phyloP scores from a whole-genome alignment of 2,113 vertebrate genomes.

The Neolamprologus brichardi region DNA sequence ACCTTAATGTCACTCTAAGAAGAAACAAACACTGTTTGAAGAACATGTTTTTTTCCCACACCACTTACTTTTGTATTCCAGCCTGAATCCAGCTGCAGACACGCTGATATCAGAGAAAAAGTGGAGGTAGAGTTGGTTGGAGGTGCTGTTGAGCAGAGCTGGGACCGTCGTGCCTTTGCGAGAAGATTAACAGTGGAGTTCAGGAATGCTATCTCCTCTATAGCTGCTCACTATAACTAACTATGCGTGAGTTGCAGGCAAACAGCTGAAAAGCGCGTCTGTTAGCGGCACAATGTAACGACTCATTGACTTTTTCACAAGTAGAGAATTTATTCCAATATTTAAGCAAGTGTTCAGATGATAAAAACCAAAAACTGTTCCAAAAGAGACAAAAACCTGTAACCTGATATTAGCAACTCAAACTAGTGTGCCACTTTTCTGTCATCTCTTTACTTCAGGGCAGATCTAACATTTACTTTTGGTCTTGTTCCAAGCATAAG shows the following conservation, averaged over 20 bases:
- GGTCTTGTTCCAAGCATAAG: conserved; percentile 1
- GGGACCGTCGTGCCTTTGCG: conserved; percentile 88
- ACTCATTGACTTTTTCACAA: not conserved
- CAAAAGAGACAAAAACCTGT: not conserved
- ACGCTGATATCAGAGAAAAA: conserved; percentile 99
- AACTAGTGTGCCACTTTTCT: not conserved
- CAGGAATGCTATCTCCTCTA: conserved; percentile 7
- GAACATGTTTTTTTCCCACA: not conserved
- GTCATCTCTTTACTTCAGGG: not conserved
- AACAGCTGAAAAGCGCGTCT: not conserved
- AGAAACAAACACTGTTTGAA: not conserved
- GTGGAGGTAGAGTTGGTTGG: conserved; percentile 96
- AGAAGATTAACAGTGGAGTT: conserved; percentile 27
- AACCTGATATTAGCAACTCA: not conserved
- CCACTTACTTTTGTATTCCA: conserved; percentile 97
- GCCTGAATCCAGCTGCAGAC: conserved; percentile 92
- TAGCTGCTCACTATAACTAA: not conserved
- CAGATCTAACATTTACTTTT: conserved; percentile 21
- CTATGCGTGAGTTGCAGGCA: not conserved
- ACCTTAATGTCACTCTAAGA: not conserved
- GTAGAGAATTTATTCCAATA: not conserved
- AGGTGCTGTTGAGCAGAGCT: conserved; percentile 96
- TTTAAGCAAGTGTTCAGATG: not conserved
- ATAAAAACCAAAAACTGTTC: not conserved
- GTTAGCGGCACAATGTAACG: not conserved